A percentile compares a stretch with the other conserved stretches of the same genome.
These are phyloP conservation scores for Paracyprichromis sp. DNA, from an alignment of 2,113 vertebrate genomes.

Conservation along the genomic window DNA sequence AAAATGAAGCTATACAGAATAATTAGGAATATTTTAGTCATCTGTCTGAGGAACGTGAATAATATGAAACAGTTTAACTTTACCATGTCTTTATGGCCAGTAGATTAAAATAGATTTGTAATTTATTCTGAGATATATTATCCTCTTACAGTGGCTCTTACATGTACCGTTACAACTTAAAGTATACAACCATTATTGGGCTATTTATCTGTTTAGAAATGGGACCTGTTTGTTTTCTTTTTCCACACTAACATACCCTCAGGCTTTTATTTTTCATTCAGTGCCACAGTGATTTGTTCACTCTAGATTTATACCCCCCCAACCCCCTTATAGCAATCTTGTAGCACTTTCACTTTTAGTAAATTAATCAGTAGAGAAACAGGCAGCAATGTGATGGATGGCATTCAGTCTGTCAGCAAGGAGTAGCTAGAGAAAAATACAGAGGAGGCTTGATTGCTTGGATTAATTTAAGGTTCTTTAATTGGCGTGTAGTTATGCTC, in stretches of 20 bases:
- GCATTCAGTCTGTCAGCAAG: slow-evolving; percentile 19
- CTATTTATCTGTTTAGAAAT: neutral
- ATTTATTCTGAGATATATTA: neutral
- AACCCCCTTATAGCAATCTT: neutral
- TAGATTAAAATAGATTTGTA: neutral
- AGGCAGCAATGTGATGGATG: slow-evolving; percentile 10
- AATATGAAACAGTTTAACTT: neutral
- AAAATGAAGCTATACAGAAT: neutral
- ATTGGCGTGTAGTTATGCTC: slow-evolving; percentile 41
- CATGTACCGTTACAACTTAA: neutral
- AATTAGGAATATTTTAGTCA: neutral
- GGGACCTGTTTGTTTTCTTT: neutral
- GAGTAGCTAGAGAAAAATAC: neutral
- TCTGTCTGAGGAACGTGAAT: neutral
- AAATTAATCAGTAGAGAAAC: slow-evolving; percentile 21
- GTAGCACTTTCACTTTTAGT: neutral
- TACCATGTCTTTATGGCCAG: neutral
- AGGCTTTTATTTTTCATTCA: neutral
- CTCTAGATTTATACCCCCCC: neutral
- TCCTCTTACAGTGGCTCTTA: neutral
- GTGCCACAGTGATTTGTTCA: neutral
- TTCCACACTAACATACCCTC: neutral
- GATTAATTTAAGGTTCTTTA: slow-evolving; percentile 50
- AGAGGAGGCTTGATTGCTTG: slow-evolving; percentile 29
- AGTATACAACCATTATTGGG: neutral